A percentile compares a stretch with the other conserved stretches of the same genome.
Evolutionary conservation across 2,113 vertebrate genomes (phyloP).

Genomic region (Smithornis capensis): DNA sequence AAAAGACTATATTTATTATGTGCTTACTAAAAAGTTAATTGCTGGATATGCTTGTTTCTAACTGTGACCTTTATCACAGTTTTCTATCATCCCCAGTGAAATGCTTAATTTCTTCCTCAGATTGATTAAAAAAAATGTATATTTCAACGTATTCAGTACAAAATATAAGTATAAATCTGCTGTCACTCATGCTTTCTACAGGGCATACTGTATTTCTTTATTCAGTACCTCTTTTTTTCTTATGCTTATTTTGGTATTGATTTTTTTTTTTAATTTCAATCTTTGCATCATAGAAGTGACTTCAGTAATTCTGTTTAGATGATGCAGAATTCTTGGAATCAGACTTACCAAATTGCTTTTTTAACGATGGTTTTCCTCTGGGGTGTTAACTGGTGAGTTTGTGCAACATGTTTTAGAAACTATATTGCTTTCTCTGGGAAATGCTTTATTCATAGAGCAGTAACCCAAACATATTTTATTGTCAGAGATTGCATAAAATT

Average conservation of each 20-base stretch:
- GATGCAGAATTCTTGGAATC: constrained; percentile 29
- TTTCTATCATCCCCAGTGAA: neutral
- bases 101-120: neutral
- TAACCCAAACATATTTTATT: constrained; percentile 40
- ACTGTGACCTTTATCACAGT: neutral
- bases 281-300: neutral
- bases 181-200: neutral
- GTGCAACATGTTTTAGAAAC: constrained; percentile 34
- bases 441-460: constrained; percentile 58
- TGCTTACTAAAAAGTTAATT: neutral
- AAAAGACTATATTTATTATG: neutral
- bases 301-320: constrained; percentile 12
- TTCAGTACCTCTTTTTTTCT: neutral
- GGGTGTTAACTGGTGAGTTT: neutral
- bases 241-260: neutral
- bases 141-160: neutral
- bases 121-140: neutral
- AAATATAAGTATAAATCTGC: neutral
- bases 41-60: neutral
- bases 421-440: constrained; percentile 35
- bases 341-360: constrained; percentile 34
- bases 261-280: neutral
- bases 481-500: constrained; percentile 34
- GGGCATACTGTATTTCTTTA: neutral
- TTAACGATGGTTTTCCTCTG: constrained; percentile 41